phyloP scores from a whole-genome alignment of 1,140 invertebrate species.

The Cydia amplana region DNA sequence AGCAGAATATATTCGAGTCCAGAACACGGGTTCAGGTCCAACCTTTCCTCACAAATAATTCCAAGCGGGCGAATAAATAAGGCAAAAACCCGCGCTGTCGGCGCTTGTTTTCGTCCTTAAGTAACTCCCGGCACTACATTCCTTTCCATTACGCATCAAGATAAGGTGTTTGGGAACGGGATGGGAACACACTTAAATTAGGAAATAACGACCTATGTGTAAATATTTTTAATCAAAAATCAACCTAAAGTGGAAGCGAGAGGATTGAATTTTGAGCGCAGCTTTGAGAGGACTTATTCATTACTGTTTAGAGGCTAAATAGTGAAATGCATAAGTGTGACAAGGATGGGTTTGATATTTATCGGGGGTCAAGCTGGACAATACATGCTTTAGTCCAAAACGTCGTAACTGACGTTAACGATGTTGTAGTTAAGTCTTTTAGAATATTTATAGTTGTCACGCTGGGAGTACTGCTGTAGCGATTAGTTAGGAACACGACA shows the following conservation, averaged over 20 bases:
- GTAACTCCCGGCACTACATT: slow-evolving; percentile 29
- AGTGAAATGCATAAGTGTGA: slow-evolving; percentile 31
- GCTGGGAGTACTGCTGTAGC: background rate
- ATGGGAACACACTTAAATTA: background rate
- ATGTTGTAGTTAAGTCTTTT: background rate
- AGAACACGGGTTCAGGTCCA: background rate
- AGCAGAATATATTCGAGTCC: background rate
- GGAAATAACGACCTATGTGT: background rate
- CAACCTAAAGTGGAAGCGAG: background rate
- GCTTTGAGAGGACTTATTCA: background rate
- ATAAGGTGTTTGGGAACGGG: slow-evolving; percentile 25
- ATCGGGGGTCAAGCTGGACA: slow-evolving; percentile 11
- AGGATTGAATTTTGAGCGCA: background rate
- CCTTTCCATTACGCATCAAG: slow-evolving; percentile 29
- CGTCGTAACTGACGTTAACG: background rate
- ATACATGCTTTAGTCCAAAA: background rate
- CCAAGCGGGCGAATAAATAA: slow-evolving; percentile 15
- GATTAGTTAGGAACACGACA: slow-evolving; percentile 21
- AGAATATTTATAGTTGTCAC: background rate
- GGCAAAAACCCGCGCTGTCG: slow-evolving; percentile 22
- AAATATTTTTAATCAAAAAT: background rate
- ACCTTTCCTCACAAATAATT: slow-evolving; percentile 22
- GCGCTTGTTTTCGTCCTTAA: slow-evolving; percentile 22
- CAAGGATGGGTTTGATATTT: slow-evolving; percentile 15
- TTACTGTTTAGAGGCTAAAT: background rate